These are phyloP conservation scores for Drosophila phalerata DNA, from an alignment of 2,888 invertebrate genomes.

Conservation along the genomic window DNA sequence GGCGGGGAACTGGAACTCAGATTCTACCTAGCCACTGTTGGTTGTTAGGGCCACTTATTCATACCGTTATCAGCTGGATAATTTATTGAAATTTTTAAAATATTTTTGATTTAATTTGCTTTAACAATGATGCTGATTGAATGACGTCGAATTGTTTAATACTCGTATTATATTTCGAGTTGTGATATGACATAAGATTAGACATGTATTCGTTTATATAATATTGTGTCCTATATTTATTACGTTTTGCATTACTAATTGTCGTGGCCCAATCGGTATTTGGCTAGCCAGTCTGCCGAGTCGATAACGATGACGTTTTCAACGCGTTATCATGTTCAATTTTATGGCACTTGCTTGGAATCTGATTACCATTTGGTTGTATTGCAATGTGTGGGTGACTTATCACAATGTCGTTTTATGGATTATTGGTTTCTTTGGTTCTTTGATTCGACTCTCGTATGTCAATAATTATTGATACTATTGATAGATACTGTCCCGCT, in stretches of 20 bases:
- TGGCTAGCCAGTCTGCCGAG: conserved; percentile 21
- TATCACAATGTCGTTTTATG: conserved; percentile 13
- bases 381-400: conserved; percentile 18
- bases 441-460: conserved; percentile 6
- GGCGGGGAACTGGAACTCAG: background rate
- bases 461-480: background rate
- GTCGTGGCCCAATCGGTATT: conserved; percentile 22
- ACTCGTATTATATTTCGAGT: background rate
- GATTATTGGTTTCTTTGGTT: background rate
- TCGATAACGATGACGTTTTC: conserved; percentile 45
- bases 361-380: conserved; percentile 25
- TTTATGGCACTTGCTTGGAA: conserved; percentile 28
- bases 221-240: conserved; percentile 17
- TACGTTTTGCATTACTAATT: conserved; percentile 30
- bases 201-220: conserved; percentile 7
- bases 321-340: conserved; percentile 28
- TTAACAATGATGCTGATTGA: conserved; percentile 12
- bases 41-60: conserved; percentile 26
- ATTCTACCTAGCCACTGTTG: conserved; percentile 1
- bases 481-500: background rate
- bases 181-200: conserved; percentile 3
- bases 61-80: conserved; percentile 22
- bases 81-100: conserved; percentile 10
- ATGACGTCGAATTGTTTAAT: conserved; percentile 28
- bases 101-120: conserved; percentile 1